Conservation (phyloP, 1,140 invertebrate species). For the Sycophila sp. region DNA sequence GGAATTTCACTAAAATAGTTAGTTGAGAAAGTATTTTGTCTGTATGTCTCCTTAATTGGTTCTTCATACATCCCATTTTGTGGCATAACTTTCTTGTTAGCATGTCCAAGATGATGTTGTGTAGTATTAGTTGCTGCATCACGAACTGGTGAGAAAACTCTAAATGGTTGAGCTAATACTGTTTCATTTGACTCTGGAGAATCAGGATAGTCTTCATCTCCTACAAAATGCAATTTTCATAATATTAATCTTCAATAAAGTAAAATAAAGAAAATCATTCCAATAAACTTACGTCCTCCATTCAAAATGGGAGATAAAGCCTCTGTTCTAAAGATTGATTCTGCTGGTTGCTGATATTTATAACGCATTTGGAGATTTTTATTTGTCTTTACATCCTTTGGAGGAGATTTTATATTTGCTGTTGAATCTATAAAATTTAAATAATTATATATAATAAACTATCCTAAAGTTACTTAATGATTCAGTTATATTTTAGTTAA, state of each 20-base stretch:
- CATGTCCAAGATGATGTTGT: constrained; percentile 46
- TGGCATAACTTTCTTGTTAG: constrained; percentile 41
- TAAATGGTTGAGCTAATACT: constrained; percentile 57
- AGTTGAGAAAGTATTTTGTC: constrained; percentile 43
- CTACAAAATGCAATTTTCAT: constrained; percentile 42
- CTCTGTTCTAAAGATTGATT: constrained; percentile 55
- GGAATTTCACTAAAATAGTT: constrained; percentile 52
- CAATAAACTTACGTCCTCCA: constrained; percentile 50
- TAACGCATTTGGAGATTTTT: constrained; percentile 62
- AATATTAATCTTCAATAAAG: not conserved
- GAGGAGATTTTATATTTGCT: constrained; percentile 54
- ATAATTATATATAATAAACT: not conserved
- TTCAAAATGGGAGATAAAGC: constrained; percentile 59
- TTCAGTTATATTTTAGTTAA: no score
- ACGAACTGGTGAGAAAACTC: constrained; percentile 59
- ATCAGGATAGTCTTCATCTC: constrained; percentile 62
- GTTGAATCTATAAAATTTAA: constrained; percentile 49
- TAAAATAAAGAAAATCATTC: constrained; percentile 16
- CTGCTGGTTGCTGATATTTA: constrained; percentile 56
- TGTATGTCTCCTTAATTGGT: constrained; percentile 47
- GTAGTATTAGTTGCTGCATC: constrained; percentile 58
- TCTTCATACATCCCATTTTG: constrained; percentile 47
- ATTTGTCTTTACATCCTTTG: constrained; percentile 62
- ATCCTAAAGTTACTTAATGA: no score
- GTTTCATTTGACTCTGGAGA: constrained; percentile 66